phyloP scores from a whole-genome alignment of 2,888 invertebrate genomes.

The Hypena proboscidalis region DNA sequence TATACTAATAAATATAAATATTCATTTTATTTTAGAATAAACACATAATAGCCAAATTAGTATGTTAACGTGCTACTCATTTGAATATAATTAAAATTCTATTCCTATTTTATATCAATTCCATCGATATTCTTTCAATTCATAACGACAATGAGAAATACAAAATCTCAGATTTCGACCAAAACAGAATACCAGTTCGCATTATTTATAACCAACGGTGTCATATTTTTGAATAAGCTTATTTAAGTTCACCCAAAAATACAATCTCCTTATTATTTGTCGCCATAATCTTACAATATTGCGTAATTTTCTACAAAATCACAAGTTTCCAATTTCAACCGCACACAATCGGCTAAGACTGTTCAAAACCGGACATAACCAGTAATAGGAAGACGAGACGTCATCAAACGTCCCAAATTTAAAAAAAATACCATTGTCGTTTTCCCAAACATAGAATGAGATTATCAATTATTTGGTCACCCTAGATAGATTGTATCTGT shows the following conservation, averaged over 20 bases:
- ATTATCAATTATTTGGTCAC: slow-evolving; percentile 75
- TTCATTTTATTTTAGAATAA: slow-evolving; percentile 7
- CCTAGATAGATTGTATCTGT: slow-evolving; percentile 65
- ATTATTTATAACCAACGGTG: slow-evolving; percentile 4
- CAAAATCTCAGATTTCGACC: slow-evolving; percentile 15
- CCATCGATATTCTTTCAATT: slow-evolving; percentile 10
- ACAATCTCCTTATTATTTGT: background rate
- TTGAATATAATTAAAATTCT: no score
- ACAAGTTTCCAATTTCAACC: slow-evolving; percentile 24
- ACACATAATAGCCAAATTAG: slow-evolving; percentile 26
- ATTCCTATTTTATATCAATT: no score
- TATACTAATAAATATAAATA: slow-evolving; percentile 11
- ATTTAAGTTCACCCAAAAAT: slow-evolving; percentile 1
- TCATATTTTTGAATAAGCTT: slow-evolving; percentile 6
- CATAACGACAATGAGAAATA: slow-evolving; percentile 14
- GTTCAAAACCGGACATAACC: slow-evolving; percentile 39
- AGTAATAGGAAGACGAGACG: slow-evolving; percentile 46
- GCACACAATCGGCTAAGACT: slow-evolving; percentile 19
- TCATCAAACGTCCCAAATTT: slow-evolving; percentile 43
- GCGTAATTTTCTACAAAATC: slow-evolving; percentile 8
- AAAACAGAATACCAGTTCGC: slow-evolving; percentile 7
- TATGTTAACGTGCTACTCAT: slow-evolving; percentile 23
- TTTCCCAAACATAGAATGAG: slow-evolving; percentile 66
- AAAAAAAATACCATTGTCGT: slow-evolving; percentile 49
- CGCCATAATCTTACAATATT: slow-evolving; percentile 15